Evolutionary conservation across 2,113 vertebrate genomes (phyloP).

Genomic region (Tychaedon coryphoeus): DNA sequence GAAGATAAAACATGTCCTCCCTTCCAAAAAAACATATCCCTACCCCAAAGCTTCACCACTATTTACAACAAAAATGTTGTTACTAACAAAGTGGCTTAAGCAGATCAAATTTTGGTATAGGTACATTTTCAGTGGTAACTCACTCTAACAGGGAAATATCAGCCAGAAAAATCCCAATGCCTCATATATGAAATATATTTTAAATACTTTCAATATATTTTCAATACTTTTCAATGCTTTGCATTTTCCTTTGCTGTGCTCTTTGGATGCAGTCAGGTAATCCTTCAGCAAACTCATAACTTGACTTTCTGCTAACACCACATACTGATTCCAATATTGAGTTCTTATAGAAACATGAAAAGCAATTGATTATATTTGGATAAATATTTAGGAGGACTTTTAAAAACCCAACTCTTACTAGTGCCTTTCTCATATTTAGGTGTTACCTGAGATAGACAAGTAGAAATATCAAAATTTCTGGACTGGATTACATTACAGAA

Average conservation of each 20-base stretch:
- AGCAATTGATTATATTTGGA: not conserved
- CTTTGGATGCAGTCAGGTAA: not conserved
- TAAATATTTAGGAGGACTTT: not conserved
- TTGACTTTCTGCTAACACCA: not conserved
- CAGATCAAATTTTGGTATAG: not conserved
- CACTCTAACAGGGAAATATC: not conserved
- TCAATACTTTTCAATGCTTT: not conserved
- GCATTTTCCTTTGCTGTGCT: not conserved
- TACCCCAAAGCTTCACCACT: not conserved
- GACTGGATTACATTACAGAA: not conserved
- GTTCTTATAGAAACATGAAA: not conserved
- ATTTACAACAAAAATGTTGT: not conserved
- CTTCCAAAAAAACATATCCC: not conserved
- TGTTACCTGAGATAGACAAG: not conserved
- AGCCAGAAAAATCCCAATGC: not conserved
- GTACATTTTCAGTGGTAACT: not conserved
- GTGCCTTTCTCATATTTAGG: not conserved
- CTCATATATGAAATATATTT: not conserved
- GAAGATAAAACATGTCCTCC: not conserved
- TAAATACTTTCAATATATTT: not conserved
- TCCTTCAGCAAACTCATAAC: not conserved
- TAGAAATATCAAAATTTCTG: not conserved
- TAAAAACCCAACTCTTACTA: not conserved
- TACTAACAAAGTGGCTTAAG: not conserved
- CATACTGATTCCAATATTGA: not conserved